A percentile compares a stretch with the other conserved stretches of the same genome.
These are phyloP conservation scores for Cynodonichthys magdalenae DNA, from an alignment of 2,797 vertebrate species.

Conservation along the genomic window DNA sequence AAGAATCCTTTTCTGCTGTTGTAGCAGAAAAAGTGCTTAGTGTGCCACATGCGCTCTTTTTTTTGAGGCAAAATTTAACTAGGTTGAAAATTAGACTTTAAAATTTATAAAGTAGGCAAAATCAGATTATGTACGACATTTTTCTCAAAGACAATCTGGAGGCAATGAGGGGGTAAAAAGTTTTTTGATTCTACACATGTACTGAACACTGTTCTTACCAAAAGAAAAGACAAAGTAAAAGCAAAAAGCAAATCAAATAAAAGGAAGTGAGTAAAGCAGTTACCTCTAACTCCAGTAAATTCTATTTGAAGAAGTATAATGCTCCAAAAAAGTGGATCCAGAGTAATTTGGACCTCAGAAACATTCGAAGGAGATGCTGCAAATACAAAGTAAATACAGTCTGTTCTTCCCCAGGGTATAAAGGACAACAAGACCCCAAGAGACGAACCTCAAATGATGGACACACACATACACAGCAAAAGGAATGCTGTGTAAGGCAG, in stretches of 20 bases:
- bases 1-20: constrained; percentile 66
- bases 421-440: constrained; percentile 24
- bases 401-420: background rate
- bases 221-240: constrained; percentile 21
- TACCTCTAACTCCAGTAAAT: background rate
- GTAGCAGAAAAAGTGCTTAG: constrained; percentile 80
- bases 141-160: background rate
- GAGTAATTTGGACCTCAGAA: too few species aligned
- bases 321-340: too few species aligned
- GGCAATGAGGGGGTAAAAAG: background rate
- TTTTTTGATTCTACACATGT: background rate
- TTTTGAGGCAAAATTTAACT: constrained; percentile 69
- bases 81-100: constrained; percentile 71
- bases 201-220: background rate
- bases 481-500: constrained; percentile 38
- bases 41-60: constrained; percentile 43
- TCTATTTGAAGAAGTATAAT: background rate
- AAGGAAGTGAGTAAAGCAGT: background rate
- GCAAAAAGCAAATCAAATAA: constrained; percentile 1
- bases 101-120: constrained; percentile 47
- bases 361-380: background rate
- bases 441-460: constrained; percentile 25
- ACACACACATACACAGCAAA: constrained; percentile 12
- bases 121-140: background rate
- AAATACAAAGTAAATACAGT: background rate